Conservation (phyloP, 2,797 vertebrate genomes). For the Pantherophis alleghaniensis region DNA sequence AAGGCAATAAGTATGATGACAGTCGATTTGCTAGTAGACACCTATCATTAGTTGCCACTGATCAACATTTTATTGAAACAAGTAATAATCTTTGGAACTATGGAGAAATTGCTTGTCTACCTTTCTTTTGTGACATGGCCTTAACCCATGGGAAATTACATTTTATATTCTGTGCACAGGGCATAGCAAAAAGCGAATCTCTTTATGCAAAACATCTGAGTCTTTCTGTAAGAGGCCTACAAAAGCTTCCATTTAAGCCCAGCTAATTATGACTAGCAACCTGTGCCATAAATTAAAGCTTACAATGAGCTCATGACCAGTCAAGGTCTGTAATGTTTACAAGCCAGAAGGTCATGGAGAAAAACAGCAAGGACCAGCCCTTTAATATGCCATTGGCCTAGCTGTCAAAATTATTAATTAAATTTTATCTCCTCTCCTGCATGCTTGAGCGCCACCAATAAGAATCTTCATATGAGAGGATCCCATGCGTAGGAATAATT, state of each 20-base stretch:
- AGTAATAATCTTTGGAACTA: conserved; percentile 9
- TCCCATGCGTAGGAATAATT: conserved; percentile 51
- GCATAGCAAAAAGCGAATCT: conserved; percentile 23
- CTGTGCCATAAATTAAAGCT: conserved; percentile 47
- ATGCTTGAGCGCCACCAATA: conserved; percentile 46
- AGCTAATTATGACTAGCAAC: conserved; percentile 45
- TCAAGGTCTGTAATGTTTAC: conserved; percentile 41
- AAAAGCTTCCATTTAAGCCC: conserved; percentile 31
- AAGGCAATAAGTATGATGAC: neutral
- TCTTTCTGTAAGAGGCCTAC: conserved; percentile 1
- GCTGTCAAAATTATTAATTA: conserved; percentile 67
- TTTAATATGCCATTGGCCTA: conserved; percentile 55
- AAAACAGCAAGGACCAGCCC: conserved; percentile 52
- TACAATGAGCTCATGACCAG: conserved; percentile 38
- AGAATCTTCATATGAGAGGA: conserved; percentile 55
- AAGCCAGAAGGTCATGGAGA: conserved; percentile 54
- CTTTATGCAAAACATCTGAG: conserved; percentile 2
- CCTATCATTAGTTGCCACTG: neutral
- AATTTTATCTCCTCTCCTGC: conserved; percentile 58
- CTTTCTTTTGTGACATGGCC: conserved; percentile 14
- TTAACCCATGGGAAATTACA: conserved; percentile 35
- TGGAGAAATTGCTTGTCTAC: neutral
- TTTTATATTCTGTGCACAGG: conserved; percentile 12
- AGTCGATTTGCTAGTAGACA: neutral
- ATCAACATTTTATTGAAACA: neutral